Evolutionary conservation across 2,797 vertebrate genomes (phyloP), one percentile per base, ranked within the genome.

Genomic region (Galago senegalensis): DNA sequence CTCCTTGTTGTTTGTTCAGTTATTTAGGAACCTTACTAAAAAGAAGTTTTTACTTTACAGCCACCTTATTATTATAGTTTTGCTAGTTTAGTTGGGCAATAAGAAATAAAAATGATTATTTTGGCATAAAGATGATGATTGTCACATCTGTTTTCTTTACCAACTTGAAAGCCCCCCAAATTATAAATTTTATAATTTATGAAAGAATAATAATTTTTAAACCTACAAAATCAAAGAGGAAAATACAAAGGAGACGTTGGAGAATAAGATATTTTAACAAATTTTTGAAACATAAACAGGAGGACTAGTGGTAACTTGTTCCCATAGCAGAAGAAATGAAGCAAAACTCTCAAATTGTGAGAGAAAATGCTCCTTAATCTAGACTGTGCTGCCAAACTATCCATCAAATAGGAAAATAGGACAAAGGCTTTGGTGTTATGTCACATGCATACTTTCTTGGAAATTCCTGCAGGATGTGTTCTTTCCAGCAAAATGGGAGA

Each of bases 241-340:
- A 63, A 92, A 49, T 49, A 49, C 14, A 67, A 67, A 82, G 14
- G 86, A 75, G 3, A 4, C 1, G 34, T 31, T 82, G 29, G 31
- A 91, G 11, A 83, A 72, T 43, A 94, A 40, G 9, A 18, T 83
- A 90, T 85, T 85, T 92, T 70, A 85, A 63, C 46, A 2, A 76
- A 86, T 87, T 80, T 87, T 93, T 95, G 70, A 89, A 65, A 86
- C 29, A 73, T 53, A 76, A 77, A 67, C 43, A 96, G 34, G 43
- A 85, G 40, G 25, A 82, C 85, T 40, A 49, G 17, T 72, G 31
- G 25, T 53, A 53, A 70, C 20, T 60, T 3, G 84, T 37, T 10
- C 3, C 25, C 13, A 11, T 53, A n/a, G 27, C 40, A 94, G 17
- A 90, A 94, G 49, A 87, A 70, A 72, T 65, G 21, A 91, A 96